Evolutionary conservation across 2,113 vertebrate species (phyloP).

Genomic region (Archocentrus centrarchus): DNA sequence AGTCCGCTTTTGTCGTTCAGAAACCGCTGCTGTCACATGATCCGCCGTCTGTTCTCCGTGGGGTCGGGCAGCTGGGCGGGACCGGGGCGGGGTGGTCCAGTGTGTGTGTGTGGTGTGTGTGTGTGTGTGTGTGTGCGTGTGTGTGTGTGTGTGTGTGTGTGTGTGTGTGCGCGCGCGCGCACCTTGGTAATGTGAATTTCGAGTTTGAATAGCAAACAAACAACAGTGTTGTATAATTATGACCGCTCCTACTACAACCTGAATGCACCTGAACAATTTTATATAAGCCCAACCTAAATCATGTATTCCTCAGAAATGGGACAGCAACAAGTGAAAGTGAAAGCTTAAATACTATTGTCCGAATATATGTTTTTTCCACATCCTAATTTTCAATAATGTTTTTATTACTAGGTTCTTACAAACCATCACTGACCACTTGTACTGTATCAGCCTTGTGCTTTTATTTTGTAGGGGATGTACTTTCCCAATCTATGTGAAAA

Average conservation of each 20-base stretch:
- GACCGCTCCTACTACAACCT: not conserved
- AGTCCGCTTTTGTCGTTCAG: constrained; percentile 49
- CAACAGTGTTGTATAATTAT: not conserved
- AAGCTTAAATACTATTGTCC: not conserved
- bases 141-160: constrained; percentile 12
- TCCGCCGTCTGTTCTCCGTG: constrained; percentile 49
- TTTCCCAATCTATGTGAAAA: too few species aligned
- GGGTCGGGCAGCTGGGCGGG: constrained; percentile 73
- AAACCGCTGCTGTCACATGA: constrained; percentile 75
- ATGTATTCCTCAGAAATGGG: not conserved
- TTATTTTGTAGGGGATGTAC: not conserved
- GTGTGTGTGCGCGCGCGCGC: not conserved
- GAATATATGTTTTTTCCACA: not conserved
- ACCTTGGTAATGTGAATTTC: constrained; percentile 29
- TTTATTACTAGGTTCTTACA: not conserved
- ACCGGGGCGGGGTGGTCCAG: constrained; percentile 64
- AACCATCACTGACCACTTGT: not conserved
- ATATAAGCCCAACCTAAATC: not conserved
- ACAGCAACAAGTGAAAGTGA: not conserved
- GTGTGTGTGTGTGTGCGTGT: not conserved
- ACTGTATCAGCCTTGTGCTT: not conserved
- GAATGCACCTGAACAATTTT: not conserved
- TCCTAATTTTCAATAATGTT: not conserved
- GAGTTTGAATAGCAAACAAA: constrained; percentile 2
- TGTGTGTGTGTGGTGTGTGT: not conserved